These are phyloP conservation scores for Phymastichus coffea DNA, from an alignment of 1,140 invertebrate genomes.

Conservation along the genomic window DNA sequence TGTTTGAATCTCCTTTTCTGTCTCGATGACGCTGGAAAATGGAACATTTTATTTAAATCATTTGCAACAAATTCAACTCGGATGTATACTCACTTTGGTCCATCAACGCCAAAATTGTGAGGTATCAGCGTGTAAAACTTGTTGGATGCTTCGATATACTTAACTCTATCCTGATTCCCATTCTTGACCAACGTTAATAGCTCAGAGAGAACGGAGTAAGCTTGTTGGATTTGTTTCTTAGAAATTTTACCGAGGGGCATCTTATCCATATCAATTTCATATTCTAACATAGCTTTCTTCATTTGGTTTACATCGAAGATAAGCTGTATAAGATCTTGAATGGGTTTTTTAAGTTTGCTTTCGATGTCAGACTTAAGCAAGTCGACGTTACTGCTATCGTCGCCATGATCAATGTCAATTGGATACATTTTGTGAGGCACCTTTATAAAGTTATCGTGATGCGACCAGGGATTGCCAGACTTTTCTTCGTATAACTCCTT, in stretches of 20 bases:
- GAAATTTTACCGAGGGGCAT: conserved; percentile 98
- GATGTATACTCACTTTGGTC: conserved; percentile 62
- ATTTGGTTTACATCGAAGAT: conserved; percentile 92
- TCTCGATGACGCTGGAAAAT: conserved; percentile 64
- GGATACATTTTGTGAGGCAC: conserved; percentile 81
- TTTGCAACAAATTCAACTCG: neutral
- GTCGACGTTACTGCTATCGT: conserved; percentile 45
- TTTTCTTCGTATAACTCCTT: conserved; percentile 76
- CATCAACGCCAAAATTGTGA: conserved; percentile 87
- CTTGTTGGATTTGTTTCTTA: conserved; percentile 83
- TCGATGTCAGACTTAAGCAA: conserved; percentile 47
- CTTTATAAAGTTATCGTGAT: conserved; percentile 74
- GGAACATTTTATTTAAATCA: neutral
- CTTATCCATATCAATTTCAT: conserved; percentile 94
- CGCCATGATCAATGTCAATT: conserved; percentile 87
- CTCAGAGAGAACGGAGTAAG: conserved; percentile 80
- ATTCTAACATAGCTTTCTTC: conserved; percentile 91
- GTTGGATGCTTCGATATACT: conserved; percentile 84
- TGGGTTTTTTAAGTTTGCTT: conserved; percentile 72
- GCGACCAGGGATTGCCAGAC: conserved; percentile 78
- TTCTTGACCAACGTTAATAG: conserved; percentile 67
- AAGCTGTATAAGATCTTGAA: conserved; percentile 82
- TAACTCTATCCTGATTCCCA: conserved; percentile 52
- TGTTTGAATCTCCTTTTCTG: conserved; percentile 70
- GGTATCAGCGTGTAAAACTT: conserved; percentile 93